These are phyloP conservation scores for Chymomyza fuscimana DNA, from an alignment of 2,888 invertebrate genomes.

Conservation along the genomic window DNA sequence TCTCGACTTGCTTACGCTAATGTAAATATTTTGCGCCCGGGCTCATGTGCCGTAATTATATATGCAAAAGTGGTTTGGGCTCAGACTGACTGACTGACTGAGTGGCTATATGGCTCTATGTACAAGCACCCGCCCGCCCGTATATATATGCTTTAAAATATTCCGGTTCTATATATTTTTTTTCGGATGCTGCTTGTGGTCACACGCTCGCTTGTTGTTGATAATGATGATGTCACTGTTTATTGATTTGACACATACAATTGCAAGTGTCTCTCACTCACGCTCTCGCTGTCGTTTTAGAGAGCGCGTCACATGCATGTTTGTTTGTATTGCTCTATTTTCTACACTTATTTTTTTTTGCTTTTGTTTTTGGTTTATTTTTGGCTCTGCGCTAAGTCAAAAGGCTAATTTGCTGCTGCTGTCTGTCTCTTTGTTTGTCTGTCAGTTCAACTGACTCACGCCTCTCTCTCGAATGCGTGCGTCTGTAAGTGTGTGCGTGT, in stretches of 20 bases:
- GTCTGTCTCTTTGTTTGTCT: not conserved
- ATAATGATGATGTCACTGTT: slow-evolving; percentile 67
- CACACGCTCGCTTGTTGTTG: slow-evolving; percentile 20
- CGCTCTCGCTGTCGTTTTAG: not conserved
- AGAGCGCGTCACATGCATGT: not conserved
- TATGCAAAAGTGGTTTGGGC: slow-evolving; percentile 47
- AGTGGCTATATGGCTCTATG: not conserved
- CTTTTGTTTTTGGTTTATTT: slow-evolving; percentile 47
- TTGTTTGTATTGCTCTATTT: slow-evolving; percentile 36
- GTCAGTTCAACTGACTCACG: not conserved
- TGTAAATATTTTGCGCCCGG: slow-evolving; percentile 64
- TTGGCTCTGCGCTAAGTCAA: slow-evolving; percentile 46
- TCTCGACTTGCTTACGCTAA: slow-evolving; percentile 61
- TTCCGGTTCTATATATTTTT: not conserved
- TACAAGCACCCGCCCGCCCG: not conserved
- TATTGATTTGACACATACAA: slow-evolving; percentile 54
- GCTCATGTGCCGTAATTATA: slow-evolving; percentile 56
- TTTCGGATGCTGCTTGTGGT: slow-evolving; percentile 24
- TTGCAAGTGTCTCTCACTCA: not conserved
- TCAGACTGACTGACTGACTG: not conserved
- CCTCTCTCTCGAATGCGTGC: not conserved
- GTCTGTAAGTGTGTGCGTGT: not conserved
- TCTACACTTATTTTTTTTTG: slow-evolving; percentile 30
- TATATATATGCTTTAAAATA: slow-evolving; percentile 1
- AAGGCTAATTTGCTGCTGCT: slow-evolving; percentile 49